Conservation (phyloP, 2,888 invertebrate species). For the Phasia obesa region DNA sequence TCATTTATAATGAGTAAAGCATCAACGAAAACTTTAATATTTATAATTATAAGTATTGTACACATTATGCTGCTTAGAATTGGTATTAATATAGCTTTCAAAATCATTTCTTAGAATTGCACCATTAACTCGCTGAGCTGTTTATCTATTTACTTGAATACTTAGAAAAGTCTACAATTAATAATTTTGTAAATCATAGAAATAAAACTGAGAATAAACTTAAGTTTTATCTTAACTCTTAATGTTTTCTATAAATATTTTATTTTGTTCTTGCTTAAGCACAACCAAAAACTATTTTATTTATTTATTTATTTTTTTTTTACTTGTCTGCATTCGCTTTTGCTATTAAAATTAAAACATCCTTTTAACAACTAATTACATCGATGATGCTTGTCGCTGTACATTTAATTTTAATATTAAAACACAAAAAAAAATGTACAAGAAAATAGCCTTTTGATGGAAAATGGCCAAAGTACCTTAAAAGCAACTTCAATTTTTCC, state of each 20-base stretch:
- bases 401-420: slow-evolving; percentile 61
- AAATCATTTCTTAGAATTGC: too few species aligned
- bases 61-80: too few species aligned
- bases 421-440: not conserved
- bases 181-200: not conserved
- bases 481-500: slow-evolving; percentile 27
- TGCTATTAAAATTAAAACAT: slow-evolving; percentile 30
- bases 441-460: not conserved
- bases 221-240: not conserved
- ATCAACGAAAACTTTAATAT: too few species aligned
- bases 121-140: not conserved
- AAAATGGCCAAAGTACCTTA: slow-evolving; percentile 40
- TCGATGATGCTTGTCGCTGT: slow-evolving; percentile 55
- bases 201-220: not conserved
- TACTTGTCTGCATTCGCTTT: not conserved
- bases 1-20: too few species aligned
- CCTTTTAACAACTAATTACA: slow-evolving; percentile 65
- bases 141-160: slow-evolving; percentile 5
- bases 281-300: not conserved
- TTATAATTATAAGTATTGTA: too few species aligned
- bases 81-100: too few species aligned
- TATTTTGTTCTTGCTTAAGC: slow-evolving; percentile 7
- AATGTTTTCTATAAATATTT: slow-evolving; percentile 36
- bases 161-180: not conserved
- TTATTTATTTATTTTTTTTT: not conserved